Base-by-base conservation (phyloP, 2,888 invertebrate species). In the Graphium colonna region DNA sequence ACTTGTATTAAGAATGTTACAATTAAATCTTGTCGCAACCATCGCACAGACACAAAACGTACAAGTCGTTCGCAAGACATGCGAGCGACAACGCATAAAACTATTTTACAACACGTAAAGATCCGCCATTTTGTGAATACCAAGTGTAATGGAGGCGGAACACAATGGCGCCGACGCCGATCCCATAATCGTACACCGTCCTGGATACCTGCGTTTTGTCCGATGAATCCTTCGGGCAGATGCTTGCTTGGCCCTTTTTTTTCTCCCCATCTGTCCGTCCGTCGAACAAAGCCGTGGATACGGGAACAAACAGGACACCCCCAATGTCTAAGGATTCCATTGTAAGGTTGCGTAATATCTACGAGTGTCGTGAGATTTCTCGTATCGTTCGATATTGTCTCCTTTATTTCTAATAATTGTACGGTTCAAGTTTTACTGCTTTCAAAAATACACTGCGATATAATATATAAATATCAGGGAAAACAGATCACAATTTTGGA, bases 181-280 rank as follows among this genome's bases (percentile, higher is more conserved):
- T 61, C 55, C 60, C 53, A 65, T 64, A 64, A 67, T 61, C 21
- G 21, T 21, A 21, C 55, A 56, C 51, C 47, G 45, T 39, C 28
- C 17, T 56, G 59, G 57, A 56, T 73, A 69, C 74, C 71, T 72
- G 72, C 64, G 68, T 67, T 68, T 75, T 68, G 69, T 67, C 58
- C 58, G 52, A 58, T 51, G 58, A 57, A 55, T 21, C 64, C 63
- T 62, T 62, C 57, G 63, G 68, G 60, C 75, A 76, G 69, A 70
- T 75, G 75, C 63, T 56, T 56, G 52, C 33, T 21, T 21, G 21
- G 21, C 5, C 36, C 38, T 48, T 56, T 59, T 63, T 63, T 70
- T 67, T 60, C 56, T 21, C 21, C 57, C 59, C 65, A 69, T 66
- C 68, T 70, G 67, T 56, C 60, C 51, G 41, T 51, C 15, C 39